A percentile compares a stretch with the other conserved stretches of the same genome.
Conservation (phyloP, 2,113 vertebrate species). For the Xiphophorus hellerii region DNA sequence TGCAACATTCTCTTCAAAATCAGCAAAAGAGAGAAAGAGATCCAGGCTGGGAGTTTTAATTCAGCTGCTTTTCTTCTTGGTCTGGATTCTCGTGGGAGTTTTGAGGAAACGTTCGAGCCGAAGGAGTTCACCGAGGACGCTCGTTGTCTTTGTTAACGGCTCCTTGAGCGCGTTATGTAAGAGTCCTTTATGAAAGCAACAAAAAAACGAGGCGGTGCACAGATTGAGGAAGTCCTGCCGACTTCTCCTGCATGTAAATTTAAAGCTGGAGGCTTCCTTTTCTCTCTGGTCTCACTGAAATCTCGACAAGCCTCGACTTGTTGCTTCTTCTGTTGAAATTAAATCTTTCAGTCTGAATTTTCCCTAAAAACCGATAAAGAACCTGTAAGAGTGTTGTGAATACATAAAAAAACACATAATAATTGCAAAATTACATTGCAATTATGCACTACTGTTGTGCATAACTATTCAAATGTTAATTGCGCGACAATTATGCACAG, state of each 20-base stretch:
- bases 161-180: conserved; percentile 68
- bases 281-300: conserved; percentile 39
- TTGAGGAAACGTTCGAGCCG: no score
- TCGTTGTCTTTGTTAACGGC: conserved; percentile 35
- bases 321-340: background rate
- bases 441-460: no score
- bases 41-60: background rate
- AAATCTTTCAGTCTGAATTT: background rate
- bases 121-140: conserved; percentile 46
- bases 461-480: no score
- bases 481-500: no score
- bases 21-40: background rate
- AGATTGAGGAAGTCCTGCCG: conserved; percentile 60
- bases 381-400: no score
- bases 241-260: conserved; percentile 36
- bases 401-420: no score
- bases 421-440: no score
- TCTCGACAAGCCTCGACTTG: background rate
- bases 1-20: background rate
- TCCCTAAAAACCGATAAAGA: background rate
- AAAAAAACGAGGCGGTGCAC: background rate
- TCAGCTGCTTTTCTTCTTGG: background rate
- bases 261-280: conserved; percentile 50
- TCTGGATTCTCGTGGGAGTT: background rate
- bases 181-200: conserved; percentile 37